Percentiles rank a stretch among this genome's conserved stretches.
Conservation (phyloP, 2,888 invertebrate genomes). For the Hirtodrosophila cameraria region DNA sequence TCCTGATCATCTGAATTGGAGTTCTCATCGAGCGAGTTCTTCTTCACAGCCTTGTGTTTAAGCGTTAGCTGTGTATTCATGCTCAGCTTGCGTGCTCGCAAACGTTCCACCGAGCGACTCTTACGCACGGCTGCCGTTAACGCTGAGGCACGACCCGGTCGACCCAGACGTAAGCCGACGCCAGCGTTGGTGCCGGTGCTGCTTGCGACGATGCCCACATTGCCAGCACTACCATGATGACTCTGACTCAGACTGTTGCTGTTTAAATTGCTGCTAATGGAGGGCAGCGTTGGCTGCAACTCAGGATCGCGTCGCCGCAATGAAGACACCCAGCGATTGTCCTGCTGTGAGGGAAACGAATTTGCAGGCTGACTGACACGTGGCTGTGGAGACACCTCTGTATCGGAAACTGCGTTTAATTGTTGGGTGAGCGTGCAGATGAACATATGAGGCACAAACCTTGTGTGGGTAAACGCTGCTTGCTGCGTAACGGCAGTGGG, state of each 20-base stretch:
- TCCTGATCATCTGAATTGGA: slow-evolving; percentile 85
- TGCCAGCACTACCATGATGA: slow-evolving; percentile 83
- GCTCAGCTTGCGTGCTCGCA: slow-evolving; percentile 83
- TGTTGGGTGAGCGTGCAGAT: slow-evolving; percentile 46
- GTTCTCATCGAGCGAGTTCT: slow-evolving; percentile 84
- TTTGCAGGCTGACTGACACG: slow-evolving; percentile 71
- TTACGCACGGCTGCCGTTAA: slow-evolving; percentile 81
- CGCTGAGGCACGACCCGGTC: slow-evolving; percentile 75
- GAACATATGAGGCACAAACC: slow-evolving; percentile 65
- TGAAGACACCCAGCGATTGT: slow-evolving; percentile 88
- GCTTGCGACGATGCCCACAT: slow-evolving; percentile 81
- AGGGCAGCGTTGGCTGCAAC: slow-evolving; percentile 87
- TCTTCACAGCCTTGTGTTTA: slow-evolving; percentile 81
- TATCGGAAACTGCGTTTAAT: slow-evolving; percentile 69
- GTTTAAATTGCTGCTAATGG: slow-evolving; percentile 84
- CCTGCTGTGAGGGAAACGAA: slow-evolving; percentile 84
- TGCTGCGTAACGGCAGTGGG: slow-evolving; percentile 67
- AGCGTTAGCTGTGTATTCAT: slow-evolving; percentile 83
- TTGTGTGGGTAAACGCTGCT: slow-evolving; percentile 84
- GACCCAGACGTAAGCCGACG: slow-evolving; percentile 70
- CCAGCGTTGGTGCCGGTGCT: slow-evolving; percentile 70
- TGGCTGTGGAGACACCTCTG: slow-evolving; percentile 84
- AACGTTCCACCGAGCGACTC: slow-evolving; percentile 84
- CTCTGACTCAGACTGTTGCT: slow-evolving; percentile 68
- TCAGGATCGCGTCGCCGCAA: slow-evolving; percentile 88